These are phyloP conservation scores for Drosophila nigromelanica DNA, from an alignment of 1,140 invertebrate genomes.

Conservation along the genomic window DNA sequence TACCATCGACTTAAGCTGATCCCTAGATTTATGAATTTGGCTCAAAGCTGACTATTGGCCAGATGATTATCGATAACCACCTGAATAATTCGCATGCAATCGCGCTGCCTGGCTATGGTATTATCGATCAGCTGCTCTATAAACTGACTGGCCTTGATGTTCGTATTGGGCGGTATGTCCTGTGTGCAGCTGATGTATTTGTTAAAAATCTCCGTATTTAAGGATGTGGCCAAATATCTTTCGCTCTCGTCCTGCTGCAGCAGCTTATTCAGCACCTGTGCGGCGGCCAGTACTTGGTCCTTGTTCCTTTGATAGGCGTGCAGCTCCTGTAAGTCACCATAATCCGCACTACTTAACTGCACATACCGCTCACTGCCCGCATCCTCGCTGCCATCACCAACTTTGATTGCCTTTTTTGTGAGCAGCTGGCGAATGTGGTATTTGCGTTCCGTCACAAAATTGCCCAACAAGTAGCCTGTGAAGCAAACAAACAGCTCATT, in stretches of 20 bases:
- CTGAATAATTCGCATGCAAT: conserved; percentile 78
- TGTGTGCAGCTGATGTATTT: conserved; percentile 82
- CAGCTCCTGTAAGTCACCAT: conserved; percentile 69
- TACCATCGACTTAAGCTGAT: conserved; percentile 14
- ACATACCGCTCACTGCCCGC: conserved; percentile 39
- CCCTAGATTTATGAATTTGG: conserved; percentile 1
- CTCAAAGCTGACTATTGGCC: conserved; percentile 67
- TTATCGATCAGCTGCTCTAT: conserved; percentile 80
- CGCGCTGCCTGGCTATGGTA: conserved; percentile 70
- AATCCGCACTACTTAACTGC: conserved; percentile 67
- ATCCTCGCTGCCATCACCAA: conserved; percentile 20
- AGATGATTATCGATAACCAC: conserved; percentile 75
- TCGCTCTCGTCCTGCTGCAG: conserved; percentile 73
- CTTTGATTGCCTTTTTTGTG: conserved; percentile 64
- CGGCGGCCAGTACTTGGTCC: conserved; percentile 60
- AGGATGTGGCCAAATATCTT: conserved; percentile 68
- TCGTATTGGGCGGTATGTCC: conserved; percentile 78
- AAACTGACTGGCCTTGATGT: conserved; percentile 73
- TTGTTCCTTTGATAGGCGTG: conserved; percentile 74
- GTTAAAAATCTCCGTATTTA: conserved; percentile 80
- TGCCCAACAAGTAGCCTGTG: conserved; percentile 79
- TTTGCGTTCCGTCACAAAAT: conserved; percentile 81
- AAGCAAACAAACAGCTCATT: conserved; percentile 55
- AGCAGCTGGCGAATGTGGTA: conserved; percentile 76
- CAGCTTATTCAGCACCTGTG: conserved; percentile 70